These are phyloP conservation scores for Toxostoma redivivum DNA, from an alignment of 2,113 vertebrate species.

Conservation along the genomic window DNA sequence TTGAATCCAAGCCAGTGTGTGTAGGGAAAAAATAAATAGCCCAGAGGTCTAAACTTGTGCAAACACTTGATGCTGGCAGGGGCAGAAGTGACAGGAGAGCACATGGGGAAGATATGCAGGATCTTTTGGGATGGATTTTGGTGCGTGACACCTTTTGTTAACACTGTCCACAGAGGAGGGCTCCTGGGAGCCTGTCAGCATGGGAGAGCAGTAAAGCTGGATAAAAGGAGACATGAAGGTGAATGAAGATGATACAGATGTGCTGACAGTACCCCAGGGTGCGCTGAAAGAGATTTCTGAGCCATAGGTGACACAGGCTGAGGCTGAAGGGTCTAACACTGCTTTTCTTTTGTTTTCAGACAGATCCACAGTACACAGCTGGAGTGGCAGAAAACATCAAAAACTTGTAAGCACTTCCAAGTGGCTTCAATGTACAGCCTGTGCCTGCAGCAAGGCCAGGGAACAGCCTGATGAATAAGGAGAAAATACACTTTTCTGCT, in stretches of 20 bases:
- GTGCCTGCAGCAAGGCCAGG: neutral
- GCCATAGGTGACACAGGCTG: neutral
- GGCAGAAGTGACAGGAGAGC: neutral
- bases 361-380: conserved; percentile 77
- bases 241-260: neutral
- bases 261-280: neutral
- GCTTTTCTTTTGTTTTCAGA: conserved; percentile 71
- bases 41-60: neutral
- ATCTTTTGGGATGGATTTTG: neutral
- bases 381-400: conserved; percentile 82
- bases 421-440: neutral
- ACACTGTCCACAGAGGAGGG: neutral
- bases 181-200: neutral
- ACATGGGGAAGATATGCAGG: neutral
- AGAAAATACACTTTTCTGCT: neutral
- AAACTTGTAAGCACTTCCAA: conserved; percentile 75
- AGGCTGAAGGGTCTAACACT: neutral
- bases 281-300: neutral
- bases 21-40: neutral
- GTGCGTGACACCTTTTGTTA: neutral
- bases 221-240: neutral
- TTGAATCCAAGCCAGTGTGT: neutral
- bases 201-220: neutral
- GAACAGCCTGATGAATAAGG: neutral
- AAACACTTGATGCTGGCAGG: neutral